Conservation (phyloP, 2,797 vertebrate genomes). For the Synaphobranchus kaupii region DNA sequence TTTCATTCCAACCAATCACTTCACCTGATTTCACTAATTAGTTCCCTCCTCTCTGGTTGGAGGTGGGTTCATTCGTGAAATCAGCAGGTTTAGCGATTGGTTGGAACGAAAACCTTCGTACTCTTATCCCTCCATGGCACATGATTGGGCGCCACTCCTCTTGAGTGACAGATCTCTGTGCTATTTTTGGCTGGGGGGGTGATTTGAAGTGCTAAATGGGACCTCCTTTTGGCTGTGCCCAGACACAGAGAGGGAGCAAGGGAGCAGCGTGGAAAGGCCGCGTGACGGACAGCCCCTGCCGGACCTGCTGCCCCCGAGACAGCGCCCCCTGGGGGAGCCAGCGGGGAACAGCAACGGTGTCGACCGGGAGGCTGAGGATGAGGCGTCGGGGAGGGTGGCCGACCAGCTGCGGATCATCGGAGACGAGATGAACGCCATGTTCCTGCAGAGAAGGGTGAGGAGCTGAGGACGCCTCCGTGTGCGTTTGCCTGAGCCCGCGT, state of each 20-base stretch:
- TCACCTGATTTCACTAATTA: too few species aligned
- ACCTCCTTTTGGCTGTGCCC: conserved; percentile 19
- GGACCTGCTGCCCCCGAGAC: conserved; percentile 59
- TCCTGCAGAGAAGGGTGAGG: conserved; percentile 68
- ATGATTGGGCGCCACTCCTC: background rate
- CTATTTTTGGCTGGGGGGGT: background rate
- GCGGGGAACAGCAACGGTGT: conserved; percentile 38
- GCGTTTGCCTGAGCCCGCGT: conserved; percentile 20
- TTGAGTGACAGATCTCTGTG: background rate
- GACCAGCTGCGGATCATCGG: conserved; percentile 68
- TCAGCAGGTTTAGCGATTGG: too few species aligned
- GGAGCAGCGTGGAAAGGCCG: conserved; percentile 30
- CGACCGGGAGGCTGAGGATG: conserved; percentile 42
- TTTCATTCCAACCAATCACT: too few species aligned
- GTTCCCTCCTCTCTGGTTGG: too few species aligned
- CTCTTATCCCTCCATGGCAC: too few species aligned
- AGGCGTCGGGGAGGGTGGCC: conserved; percentile 59
- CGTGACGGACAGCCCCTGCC: conserved; percentile 50
- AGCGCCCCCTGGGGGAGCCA: conserved; percentile 42
- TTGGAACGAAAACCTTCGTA: too few species aligned
- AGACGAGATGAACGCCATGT: conserved; percentile 64
- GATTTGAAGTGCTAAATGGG: background rate
- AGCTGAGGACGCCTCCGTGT: background rate
- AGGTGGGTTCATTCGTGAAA: too few species aligned
- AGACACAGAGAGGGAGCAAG: conserved; percentile 47